phyloP scores from a whole-genome alignment of 2,113 vertebrate genomes.

The Sinocyclocheilus anophthalmus region DNA sequence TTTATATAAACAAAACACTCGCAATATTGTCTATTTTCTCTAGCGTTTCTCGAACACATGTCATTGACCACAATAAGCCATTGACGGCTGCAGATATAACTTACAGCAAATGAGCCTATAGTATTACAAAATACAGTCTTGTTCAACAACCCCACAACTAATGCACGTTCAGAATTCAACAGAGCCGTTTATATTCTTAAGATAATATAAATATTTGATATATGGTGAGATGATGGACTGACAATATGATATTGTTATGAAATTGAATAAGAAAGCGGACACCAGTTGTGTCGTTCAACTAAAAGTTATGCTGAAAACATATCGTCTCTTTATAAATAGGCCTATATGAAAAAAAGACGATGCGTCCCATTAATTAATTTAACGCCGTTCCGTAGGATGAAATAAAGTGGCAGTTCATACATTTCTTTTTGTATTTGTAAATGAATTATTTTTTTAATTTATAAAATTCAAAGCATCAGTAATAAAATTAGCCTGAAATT shows the following conservation, averaged over 20 bases:
- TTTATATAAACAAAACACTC: background rate
- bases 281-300: background rate
- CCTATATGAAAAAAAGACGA: background rate
- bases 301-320: background rate
- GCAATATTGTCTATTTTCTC: background rate
- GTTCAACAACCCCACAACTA: background rate
- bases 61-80: background rate
- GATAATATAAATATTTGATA: background rate
- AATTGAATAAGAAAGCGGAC: background rate
- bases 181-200: background rate
- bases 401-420: background rate
- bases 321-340: background rate
- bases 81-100: conserved; percentile 17
- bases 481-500: background rate
- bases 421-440: background rate
- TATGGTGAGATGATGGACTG: background rate
- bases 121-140: background rate
- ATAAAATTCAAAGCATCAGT: background rate
- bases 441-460: background rate
- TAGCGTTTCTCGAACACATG: background rate
- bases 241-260: background rate
- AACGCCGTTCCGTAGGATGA: background rate
- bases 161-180: background rate
- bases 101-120: background rate
- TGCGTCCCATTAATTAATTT: background rate